Evolutionary conservation across 2,797 vertebrate species (phyloP).

Genomic region (Galago senegalensis): DNA sequence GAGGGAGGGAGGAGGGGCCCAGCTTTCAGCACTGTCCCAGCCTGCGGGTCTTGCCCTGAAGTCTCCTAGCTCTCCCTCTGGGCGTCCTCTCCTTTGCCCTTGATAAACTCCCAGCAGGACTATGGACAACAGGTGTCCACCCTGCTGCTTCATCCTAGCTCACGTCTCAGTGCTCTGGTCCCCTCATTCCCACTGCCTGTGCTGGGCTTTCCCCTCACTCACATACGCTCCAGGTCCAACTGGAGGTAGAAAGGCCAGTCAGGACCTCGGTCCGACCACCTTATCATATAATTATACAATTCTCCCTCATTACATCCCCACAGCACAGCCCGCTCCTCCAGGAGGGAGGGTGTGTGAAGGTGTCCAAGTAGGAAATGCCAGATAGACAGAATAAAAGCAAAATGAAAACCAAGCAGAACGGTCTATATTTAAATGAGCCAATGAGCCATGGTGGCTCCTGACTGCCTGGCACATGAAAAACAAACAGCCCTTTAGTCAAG

Average conservation of each 20-base stretch:
- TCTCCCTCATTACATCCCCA: too few relatives aligned
- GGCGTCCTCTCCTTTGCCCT: neutral
- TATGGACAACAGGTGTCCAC: fast-evolving
- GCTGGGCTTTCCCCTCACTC: neutral
- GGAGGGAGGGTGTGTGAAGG: neutral
- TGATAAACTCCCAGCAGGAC: fast-evolving
- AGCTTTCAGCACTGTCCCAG: neutral
- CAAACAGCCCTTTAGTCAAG: neutral
- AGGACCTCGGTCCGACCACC: neutral
- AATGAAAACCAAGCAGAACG: neutral
- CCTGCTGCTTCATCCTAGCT: neutral
- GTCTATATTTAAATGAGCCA: neutral
- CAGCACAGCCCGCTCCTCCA: neutral
- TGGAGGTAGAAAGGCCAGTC: too few relatives aligned
- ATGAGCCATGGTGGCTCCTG: fast-evolving
- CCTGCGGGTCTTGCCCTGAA: fast-evolving
- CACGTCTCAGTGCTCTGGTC: fast-evolving
- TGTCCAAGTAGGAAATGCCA: neutral
- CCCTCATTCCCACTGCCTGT: neutral
- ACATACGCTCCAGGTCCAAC: neutral
- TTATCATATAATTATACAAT: too few relatives aligned
- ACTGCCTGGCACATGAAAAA: neutral
- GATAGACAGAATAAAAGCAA: neutral
- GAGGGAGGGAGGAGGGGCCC: too few relatives aligned
- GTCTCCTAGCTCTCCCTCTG: neutral